These are phyloP conservation scores for Zaprionus africanus DNA, from an alignment of 1,140 invertebrate genomes.

Conservation along the genomic window DNA sequence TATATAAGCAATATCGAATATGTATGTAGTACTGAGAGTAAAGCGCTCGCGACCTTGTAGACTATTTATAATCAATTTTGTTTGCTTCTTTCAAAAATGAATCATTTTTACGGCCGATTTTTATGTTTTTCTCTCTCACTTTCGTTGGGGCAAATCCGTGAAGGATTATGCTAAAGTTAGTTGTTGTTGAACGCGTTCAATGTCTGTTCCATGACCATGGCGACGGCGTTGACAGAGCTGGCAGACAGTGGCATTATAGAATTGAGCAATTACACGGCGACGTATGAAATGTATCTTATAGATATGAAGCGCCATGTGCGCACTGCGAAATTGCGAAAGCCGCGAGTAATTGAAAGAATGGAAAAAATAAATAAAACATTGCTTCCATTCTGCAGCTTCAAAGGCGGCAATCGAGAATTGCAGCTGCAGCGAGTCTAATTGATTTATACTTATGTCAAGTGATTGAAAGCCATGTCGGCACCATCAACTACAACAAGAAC, in stretches of 20 bases:
- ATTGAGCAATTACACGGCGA: slow-evolving; percentile 27
- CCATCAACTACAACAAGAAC: neutral
- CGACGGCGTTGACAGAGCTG: slow-evolving; percentile 44
- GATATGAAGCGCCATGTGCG: slow-evolving; percentile 31
- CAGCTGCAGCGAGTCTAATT: slow-evolving; percentile 72
- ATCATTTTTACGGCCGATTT: slow-evolving; percentile 63
- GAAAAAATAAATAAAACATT: slow-evolving; percentile 14
- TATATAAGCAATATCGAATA: slow-evolving; percentile 21
- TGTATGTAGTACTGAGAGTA: slow-evolving; percentile 39
- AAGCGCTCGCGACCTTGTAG: slow-evolving; percentile 62
- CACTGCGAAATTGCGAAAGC: slow-evolving; percentile 48
- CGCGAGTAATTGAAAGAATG: slow-evolving; percentile 23
- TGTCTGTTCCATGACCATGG: slow-evolving; percentile 68
- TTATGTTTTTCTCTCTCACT: slow-evolving; percentile 48
- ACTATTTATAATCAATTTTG: slow-evolving; percentile 64
- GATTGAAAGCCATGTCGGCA: slow-evolving; percentile 52
- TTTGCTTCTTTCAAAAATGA: slow-evolving; percentile 59
- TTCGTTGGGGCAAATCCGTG: slow-evolving; percentile 49
- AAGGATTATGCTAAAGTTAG: slow-evolving; percentile 40
- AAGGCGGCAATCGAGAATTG: slow-evolving; percentile 64
- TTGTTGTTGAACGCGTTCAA: slow-evolving; percentile 70
- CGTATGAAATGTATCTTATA: slow-evolving; percentile 9
- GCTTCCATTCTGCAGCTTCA: slow-evolving; percentile 53
- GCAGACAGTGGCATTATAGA: neutral
- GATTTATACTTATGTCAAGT: slow-evolving; percentile 64